Conservation (phyloP, 2,797 vertebrate genomes). For the Tangara arthus region DNA sequence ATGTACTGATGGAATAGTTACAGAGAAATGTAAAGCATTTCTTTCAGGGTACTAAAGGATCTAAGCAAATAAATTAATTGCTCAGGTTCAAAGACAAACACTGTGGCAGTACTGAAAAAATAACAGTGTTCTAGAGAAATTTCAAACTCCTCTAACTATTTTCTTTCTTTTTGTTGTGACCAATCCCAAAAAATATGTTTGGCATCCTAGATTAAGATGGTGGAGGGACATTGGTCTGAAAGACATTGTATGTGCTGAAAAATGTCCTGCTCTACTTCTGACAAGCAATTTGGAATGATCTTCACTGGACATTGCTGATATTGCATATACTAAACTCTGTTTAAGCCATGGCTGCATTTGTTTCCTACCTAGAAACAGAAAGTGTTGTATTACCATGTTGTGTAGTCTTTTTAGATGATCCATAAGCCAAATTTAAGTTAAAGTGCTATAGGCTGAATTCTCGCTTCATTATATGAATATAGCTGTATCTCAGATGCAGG, state of each 20-base stretch:
- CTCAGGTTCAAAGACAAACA: neutral
- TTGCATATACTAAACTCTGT: neutral
- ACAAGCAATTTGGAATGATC: neutral
- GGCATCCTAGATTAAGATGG: neutral
- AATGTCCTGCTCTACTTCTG: neutral
- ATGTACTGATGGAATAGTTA: neutral
- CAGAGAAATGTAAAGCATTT: neutral
- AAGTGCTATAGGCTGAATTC: neutral
- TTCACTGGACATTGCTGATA: neutral
- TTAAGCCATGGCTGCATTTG: neutral
- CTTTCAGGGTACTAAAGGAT: neutral
- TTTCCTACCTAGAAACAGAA: neutral
- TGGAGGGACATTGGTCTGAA: neutral
- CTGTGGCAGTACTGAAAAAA: neutral
- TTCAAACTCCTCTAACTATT: neutral
- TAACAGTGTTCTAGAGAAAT: neutral
- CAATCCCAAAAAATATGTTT: neutral
- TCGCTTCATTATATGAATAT: neutral
- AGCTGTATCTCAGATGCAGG: neutral
- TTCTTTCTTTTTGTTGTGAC: neutral
- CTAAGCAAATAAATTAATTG: neutral
- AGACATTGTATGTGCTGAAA: neutral
- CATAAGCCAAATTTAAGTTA: neutral
- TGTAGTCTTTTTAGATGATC: neutral
- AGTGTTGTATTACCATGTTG: neutral